Evolutionary conservation across 2,113 vertebrate species (phyloP).

Genomic region (Cavia aperea): DNA sequence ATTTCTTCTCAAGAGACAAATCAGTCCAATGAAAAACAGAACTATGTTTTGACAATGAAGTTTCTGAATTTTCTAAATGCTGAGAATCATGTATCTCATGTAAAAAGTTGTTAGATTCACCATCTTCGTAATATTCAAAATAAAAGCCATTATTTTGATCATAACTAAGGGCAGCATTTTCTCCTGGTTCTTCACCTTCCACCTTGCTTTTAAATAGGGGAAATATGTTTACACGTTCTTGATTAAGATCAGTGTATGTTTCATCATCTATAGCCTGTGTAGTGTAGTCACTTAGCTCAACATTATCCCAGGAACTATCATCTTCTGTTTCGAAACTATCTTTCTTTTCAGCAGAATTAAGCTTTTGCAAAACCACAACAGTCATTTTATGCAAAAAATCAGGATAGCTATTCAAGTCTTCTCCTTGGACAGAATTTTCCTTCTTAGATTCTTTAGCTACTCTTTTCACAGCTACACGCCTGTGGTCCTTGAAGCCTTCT

Average conservation of each 20-base stretch:
- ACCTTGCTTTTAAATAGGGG: constrained; percentile 83
- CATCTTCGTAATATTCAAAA: constrained; percentile 85
- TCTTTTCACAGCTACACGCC: constrained; percentile 78
- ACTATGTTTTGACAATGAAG: constrained; percentile 79
- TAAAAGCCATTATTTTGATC: constrained; percentile 84
- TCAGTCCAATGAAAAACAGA: constrained; percentile 85
- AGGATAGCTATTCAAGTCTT: constrained; percentile 83
- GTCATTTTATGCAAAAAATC: constrained; percentile 86
- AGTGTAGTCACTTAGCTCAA: constrained; percentile 82
- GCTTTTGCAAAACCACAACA: constrained; percentile 84
- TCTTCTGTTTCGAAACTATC: constrained; percentile 84
- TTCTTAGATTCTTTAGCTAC: constrained; percentile 76
- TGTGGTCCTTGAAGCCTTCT: constrained; percentile 76
- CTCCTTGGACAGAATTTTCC: constrained; percentile 77
- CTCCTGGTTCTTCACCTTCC: constrained; percentile 76
- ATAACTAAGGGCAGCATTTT: constrained; percentile 78
- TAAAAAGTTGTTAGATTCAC: constrained; percentile 77
- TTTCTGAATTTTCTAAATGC: constrained; percentile 79
- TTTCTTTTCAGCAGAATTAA: constrained; percentile 83
- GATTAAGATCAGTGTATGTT: constrained; percentile 79
- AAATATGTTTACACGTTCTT: constrained; percentile 79
- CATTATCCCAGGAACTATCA: constrained; percentile 82
- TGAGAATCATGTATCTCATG: constrained; percentile 82
- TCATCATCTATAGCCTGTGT: constrained; percentile 80
- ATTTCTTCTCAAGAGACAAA: constrained; percentile 85